phyloP scores from a whole-genome alignment of 2,888 invertebrate species.

The Trichogramma evanescens region DNA sequence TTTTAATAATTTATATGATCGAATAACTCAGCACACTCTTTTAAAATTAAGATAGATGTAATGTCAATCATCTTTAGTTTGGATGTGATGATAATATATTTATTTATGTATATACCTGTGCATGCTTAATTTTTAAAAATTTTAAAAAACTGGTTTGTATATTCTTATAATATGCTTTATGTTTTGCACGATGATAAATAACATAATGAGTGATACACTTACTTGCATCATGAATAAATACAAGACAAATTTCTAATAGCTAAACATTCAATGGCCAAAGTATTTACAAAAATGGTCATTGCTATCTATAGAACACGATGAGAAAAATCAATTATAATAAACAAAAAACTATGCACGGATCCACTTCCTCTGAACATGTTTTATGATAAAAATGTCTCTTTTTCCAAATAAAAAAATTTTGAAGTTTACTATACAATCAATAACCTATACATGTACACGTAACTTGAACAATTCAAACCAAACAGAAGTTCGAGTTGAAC shows the following conservation, averaged over 20 bases:
- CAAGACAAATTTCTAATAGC: conserved; percentile 13
- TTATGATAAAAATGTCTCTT: conserved; percentile 7
- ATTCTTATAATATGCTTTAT: conserved; percentile 1
- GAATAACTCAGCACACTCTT: conserved; percentile 10
- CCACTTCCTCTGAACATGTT: conserved; percentile 2
- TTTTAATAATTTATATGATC: conserved; percentile 5
- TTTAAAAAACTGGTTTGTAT: conserved; percentile 13
- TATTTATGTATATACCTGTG: conserved; percentile 18
- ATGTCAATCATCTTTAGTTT: conserved; percentile 26
- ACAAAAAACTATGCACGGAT: conserved; percentile 6
- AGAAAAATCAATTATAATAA: conserved; percentile 5
- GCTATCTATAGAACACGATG: not conserved
- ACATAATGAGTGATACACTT: conserved; percentile 4
- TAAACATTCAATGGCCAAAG: conserved; percentile 15
- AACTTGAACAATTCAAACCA: conserved; percentile 4
- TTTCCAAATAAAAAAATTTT: conserved; percentile 12
- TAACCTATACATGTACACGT: too few species aligned
- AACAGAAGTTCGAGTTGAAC: not conserved
- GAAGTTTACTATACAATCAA: not conserved
- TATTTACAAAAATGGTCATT: conserved; percentile 19
- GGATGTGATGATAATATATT: conserved; percentile 26
- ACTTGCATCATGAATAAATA: conserved; percentile 8
- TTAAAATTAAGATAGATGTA: conserved; percentile 11
- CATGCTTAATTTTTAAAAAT: conserved; percentile 14
- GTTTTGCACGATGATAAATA: conserved; percentile 5